These are phyloP conservation scores for Strongylocentrotus purpuratus DNA, from an alignment of 35 echinoderm and acorn worm genomes.

Conservation along the genomic window DNA sequence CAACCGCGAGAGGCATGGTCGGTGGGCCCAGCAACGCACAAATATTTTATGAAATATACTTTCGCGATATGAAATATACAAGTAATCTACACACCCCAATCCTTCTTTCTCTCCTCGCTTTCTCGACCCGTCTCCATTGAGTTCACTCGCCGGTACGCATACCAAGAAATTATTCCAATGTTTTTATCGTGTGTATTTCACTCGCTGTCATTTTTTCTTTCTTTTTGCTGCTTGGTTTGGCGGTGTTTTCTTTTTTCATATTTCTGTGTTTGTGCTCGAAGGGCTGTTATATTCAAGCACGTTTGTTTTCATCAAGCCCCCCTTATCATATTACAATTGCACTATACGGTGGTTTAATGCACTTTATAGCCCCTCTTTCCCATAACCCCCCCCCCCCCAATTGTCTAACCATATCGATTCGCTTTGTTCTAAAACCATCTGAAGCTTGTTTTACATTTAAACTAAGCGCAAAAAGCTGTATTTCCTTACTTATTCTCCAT, in stretches of 20 bases:
- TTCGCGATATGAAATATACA: slow-evolving; percentile 31
- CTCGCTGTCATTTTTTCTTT: slow-evolving; percentile 4
- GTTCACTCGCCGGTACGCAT: slow-evolving; percentile 34
- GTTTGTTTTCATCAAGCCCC: slow-evolving; percentile 21
- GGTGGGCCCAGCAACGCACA: neutral
- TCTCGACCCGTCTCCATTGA: neutral
- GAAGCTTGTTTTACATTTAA: no score
- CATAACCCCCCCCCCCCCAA: neutral
- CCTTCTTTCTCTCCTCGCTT: neutral
- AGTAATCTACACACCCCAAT: neutral
- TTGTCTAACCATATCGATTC: neutral
- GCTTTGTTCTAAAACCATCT: neutral
- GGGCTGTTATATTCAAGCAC: slow-evolving; percentile 36
- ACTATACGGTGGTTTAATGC: slow-evolving; percentile 16
- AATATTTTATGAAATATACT: slow-evolving; percentile 42
- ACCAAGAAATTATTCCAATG: slow-evolving; percentile 54
- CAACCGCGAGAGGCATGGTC: slow-evolving; percentile 27
- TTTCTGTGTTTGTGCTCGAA: slow-evolving; percentile 25
- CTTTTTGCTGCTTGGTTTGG: neutral
- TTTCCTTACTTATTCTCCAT: no score
- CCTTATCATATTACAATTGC: slow-evolving; percentile 41
- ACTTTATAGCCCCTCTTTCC: neutral
- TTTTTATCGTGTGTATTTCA: slow-evolving; percentile 34
- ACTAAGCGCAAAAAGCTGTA: no score
- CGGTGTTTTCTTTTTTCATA: slow-evolving; percentile 12